phyloP scores from a whole-genome alignment of 2,113 vertebrate genomes.

The Misgurnus mizolepis region DNA sequence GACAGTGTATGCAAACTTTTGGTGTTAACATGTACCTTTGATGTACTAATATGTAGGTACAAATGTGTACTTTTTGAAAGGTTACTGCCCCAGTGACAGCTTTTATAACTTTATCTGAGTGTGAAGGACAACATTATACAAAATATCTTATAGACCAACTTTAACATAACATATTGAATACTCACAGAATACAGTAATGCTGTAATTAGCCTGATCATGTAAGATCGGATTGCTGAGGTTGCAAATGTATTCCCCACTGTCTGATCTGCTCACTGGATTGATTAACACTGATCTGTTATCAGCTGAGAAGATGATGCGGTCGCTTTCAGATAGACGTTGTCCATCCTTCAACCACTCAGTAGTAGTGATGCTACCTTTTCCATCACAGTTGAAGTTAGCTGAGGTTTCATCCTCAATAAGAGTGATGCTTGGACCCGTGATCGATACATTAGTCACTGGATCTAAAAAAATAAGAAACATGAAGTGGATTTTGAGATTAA shows the following conservation, averaged over 20 bases:
- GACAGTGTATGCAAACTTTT: too few species aligned
- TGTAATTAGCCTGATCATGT: not conserved
- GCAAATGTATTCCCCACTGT: slow-evolving; percentile 58
- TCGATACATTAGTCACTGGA: slow-evolving; percentile 30
- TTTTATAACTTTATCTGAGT: too few species aligned
- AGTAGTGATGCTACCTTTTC: slow-evolving; percentile 7
- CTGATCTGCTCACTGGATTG: not conserved
- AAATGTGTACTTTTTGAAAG: too few species aligned
- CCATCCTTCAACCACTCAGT: slow-evolving; percentile 52
- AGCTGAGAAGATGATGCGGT: not conserved
- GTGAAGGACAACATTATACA: too few species aligned
- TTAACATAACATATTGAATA: too few species aligned
- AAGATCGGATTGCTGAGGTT: slow-evolving; percentile 51
- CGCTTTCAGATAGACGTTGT: not conserved
- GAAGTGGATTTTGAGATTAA: not conserved
- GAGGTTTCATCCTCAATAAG: slow-evolving; percentile 29
- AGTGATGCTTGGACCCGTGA: slow-evolving; percentile 1
- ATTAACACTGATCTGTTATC: slow-evolving; percentile 46
- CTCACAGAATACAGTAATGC: slow-evolving; percentile 56
- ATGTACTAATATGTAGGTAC: too few species aligned
- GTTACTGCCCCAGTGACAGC: too few species aligned
- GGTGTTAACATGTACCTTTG: too few species aligned
- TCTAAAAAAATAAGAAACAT: slow-evolving; percentile 39
- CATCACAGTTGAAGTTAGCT: slow-evolving; percentile 44
- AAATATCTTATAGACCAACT: too few species aligned